Conservation (phyloP, 2,797 vertebrate species). For the Clarias platycephalus region DNA sequence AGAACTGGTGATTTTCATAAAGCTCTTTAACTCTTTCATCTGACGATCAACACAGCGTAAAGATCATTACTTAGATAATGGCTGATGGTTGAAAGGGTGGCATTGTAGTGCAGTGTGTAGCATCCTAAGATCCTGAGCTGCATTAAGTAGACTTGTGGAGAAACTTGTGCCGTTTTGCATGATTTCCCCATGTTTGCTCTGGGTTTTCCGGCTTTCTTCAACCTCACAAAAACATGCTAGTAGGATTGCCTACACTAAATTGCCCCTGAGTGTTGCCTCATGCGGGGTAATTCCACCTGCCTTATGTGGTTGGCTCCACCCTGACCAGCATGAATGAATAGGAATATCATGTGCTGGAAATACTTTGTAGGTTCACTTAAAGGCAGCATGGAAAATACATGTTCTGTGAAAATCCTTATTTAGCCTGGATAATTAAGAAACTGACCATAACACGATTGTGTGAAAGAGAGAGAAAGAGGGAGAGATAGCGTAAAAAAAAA, state of each 20-base stretch:
- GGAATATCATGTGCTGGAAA: background rate
- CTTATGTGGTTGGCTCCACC: no score
- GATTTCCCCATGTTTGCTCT: background rate
- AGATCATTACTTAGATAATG: background rate
- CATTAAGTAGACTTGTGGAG: background rate
- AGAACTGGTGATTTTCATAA: background rate
- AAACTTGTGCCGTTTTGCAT: background rate
- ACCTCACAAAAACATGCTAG: no score
- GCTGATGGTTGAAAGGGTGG: background rate
- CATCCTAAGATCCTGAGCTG: background rate
- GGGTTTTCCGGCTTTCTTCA: background rate
- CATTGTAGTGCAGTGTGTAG: background rate
- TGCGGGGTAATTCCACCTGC: no score
- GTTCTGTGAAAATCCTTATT: background rate
- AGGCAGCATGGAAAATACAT: background rate
- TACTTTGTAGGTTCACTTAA: background rate
- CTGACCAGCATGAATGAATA: background rate
- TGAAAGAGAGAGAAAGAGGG: background rate
- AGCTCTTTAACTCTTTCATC: background rate
- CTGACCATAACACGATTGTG: background rate
- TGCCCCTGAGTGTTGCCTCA: no score
- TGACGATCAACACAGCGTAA: background rate
- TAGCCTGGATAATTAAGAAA: background rate
- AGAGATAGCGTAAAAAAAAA: background rate
- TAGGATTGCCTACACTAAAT: no score